Conservation (phyloP, 64 coral and sea anemone species). For the Dendrophyllia cribrosa region DNA sequence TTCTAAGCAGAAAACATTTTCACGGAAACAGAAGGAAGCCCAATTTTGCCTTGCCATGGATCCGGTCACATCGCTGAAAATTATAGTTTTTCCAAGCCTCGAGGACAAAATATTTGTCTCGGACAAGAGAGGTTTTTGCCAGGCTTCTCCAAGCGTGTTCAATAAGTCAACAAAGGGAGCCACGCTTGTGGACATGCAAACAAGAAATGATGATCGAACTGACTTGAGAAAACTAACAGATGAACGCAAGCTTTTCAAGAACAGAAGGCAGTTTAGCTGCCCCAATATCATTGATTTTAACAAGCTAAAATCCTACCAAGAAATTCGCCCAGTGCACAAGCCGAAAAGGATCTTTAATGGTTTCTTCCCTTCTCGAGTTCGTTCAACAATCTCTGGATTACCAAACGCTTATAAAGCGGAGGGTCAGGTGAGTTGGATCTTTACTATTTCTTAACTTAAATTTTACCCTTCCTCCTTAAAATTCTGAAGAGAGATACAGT, state of each 20-base stretch:
- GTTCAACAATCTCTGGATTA: slow-evolving; percentile 48
- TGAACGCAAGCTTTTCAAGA: slow-evolving; percentile 44
- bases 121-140: slow-evolving; percentile 22
- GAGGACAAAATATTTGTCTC: slow-evolving; percentile 10
- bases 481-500: too few relatives aligned
- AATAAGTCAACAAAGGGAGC: neutral
- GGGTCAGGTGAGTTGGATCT: slow-evolving; percentile 2
- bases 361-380: slow-evolving; percentile 79
- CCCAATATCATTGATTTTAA: slow-evolving; percentile 84
- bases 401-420: slow-evolving; percentile 14
- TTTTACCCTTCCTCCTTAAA: too few relatives aligned
- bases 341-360: slow-evolving; percentile 85
- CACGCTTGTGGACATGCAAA: neutral
- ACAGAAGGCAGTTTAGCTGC: slow-evolving; percentile 69
- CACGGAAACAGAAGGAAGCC: neutral
- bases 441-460: neutral
- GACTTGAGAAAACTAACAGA: slow-evolving; percentile 5
- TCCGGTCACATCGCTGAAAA: slow-evolving; percentile 23
- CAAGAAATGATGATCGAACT: neutral
- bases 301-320: slow-evolving; percentile 54
- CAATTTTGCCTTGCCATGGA: neutral
- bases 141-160: neutral
- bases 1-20: neutral
- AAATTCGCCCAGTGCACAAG: slow-evolving; percentile 70
- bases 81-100: slow-evolving; percentile 57